Evolutionary conservation across 2,113 vertebrate species (phyloP).

Genomic region (Oryzias javanicus): DNA sequence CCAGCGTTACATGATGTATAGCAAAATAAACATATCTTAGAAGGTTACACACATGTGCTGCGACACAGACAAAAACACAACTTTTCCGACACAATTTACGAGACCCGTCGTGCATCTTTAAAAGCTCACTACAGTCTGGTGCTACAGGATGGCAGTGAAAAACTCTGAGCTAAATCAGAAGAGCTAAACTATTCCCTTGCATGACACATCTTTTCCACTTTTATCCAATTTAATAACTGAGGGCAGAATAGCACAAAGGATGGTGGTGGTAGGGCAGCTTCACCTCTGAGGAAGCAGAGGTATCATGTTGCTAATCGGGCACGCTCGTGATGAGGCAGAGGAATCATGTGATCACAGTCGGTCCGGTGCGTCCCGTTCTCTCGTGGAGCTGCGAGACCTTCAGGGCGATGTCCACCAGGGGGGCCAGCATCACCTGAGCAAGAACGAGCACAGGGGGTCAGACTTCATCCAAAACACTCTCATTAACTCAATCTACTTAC

Average conservation of each 20-base stretch:
- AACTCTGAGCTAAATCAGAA: constrained; percentile 13
- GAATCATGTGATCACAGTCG: constrained; percentile 94
- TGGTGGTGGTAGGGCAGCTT: constrained; percentile 18
- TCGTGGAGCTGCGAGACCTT: constrained; percentile 92
- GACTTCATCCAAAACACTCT: constrained; percentile 1
- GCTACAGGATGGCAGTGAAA: constrained; percentile 14
- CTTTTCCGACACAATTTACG: background rate
- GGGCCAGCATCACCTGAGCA: constrained; percentile 91
- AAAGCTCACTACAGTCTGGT: background rate
- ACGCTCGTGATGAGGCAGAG: constrained; percentile 30
- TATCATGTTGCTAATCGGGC: constrained; percentile 40
- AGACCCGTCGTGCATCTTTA: background rate
- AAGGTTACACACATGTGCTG: constrained; percentile 20
- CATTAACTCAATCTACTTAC: background rate
- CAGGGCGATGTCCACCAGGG: constrained; percentile 91
- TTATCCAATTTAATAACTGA: constrained; percentile 22
- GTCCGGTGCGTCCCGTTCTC: constrained; percentile 84
- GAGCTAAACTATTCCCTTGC: constrained; percentile 10
- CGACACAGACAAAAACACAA: background rate
- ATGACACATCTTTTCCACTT: constrained; percentile 18
- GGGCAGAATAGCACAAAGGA: constrained; percentile 22
- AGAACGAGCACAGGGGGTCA: constrained; percentile 5
- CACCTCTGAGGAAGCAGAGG: constrained; percentile 35
- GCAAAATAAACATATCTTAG: constrained; percentile 12
- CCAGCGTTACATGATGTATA: constrained; percentile 2